phyloP scores from a whole-genome alignment of 1,140 invertebrate species.

The Atta texana region DNA sequence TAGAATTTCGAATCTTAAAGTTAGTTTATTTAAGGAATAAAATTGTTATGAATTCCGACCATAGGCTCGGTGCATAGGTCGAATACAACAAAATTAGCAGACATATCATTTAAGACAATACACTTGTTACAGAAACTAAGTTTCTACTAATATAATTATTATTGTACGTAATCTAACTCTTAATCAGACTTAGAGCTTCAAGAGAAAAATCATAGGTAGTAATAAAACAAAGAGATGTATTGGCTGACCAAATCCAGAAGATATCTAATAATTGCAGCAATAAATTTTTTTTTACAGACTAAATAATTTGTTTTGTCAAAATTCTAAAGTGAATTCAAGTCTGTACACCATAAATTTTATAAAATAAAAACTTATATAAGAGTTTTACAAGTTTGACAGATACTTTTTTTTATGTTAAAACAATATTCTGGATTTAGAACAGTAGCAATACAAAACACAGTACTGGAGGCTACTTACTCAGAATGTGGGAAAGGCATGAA shows the following conservation, averaged over 20 bases:
- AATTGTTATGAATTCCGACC: conserved; percentile 81
- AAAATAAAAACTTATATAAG: background rate
- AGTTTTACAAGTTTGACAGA: background rate
- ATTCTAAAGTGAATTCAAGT: conserved; percentile 21
- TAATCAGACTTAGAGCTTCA: conserved; percentile 76
- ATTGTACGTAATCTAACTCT: conserved; percentile 80
- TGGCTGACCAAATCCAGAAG: conserved; percentile 67
- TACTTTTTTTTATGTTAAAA: background rate
- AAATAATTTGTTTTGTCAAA: background rate
- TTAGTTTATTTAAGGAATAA: conserved; percentile 82
- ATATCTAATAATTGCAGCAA: conserved; percentile 15
- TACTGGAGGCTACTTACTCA: conserved; percentile 81
- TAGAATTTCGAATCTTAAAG: conserved; percentile 79
- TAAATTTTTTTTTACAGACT: conserved; percentile 14
- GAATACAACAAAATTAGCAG: conserved; percentile 84
- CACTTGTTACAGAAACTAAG: conserved; percentile 85
- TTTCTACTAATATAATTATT: conserved; percentile 85
- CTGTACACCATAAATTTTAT: background rate
- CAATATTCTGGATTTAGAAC: conserved; percentile 66
- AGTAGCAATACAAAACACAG: conserved; percentile 50
- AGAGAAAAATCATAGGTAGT: conserved; percentile 67
- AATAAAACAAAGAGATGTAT: conserved; percentile 45
- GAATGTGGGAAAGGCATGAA: conserved; percentile 79
- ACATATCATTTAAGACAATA: conserved; percentile 87
- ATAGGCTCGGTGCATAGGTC: conserved; percentile 75